A percentile compares a stretch with the other conserved stretches of the same genome.
phyloP scores from a whole-genome alignment of 2,113 vertebrate species.

The Epinephelus fuscoguttatus region DNA sequence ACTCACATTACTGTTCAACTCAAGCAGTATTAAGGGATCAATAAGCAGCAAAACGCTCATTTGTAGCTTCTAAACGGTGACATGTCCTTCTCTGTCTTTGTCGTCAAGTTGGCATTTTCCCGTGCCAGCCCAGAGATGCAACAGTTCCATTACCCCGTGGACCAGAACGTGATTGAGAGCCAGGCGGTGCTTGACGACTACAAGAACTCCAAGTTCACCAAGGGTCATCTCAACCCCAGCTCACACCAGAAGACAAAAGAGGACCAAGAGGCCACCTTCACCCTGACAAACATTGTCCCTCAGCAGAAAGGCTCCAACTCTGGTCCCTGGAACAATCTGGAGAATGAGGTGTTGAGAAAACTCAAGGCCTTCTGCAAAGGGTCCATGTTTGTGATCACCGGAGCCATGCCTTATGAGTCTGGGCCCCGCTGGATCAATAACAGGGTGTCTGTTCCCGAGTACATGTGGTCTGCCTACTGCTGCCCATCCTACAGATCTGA shows the following conservation, averaged over 20 bases:
- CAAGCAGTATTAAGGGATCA: background rate
- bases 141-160: constrained; percentile 25
- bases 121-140: constrained; percentile 67
- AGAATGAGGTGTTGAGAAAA: constrained; percentile 45
- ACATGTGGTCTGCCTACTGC: constrained; percentile 84
- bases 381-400: constrained; percentile 73
- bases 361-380: constrained; percentile 55
- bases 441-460: constrained; percentile 78
- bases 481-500: constrained; percentile 62
- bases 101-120: constrained; percentile 66
- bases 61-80: background rate
- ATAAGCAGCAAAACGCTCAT: background rate
- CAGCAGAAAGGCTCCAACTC: constrained; percentile 82
- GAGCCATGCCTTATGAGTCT: constrained; percentile 66
- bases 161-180: constrained; percentile 66
- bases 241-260: constrained; percentile 70
- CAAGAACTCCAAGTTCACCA: constrained; percentile 69
- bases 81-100: background rate
- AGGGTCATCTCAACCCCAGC: constrained; percentile 85
- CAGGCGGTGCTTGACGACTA: background rate
- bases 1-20: background rate
- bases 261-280: constrained; percentile 83
- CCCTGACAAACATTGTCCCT: constrained; percentile 88
- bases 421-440: constrained; percentile 54
- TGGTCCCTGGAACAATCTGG: constrained; percentile 80